Base-by-base conservation (phyloP, 1,140 invertebrate genomes). In the Trachymyrmex cornetzi region DNA sequence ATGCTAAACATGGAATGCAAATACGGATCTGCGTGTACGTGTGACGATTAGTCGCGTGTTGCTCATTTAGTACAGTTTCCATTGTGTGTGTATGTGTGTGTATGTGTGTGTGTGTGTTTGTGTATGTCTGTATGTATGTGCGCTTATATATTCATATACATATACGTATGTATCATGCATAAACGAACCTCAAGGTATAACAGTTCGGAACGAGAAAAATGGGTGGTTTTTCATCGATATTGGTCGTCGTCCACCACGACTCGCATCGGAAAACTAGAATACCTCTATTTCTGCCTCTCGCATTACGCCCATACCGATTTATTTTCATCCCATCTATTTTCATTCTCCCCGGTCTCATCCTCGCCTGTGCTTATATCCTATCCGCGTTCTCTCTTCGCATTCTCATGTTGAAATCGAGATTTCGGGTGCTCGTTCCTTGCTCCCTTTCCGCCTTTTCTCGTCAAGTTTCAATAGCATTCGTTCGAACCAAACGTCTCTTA, bases 321-420 rank as follows among this genome's bases (percentile, higher is more conserved):
- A 91, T 91, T 91, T 91, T 88, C 79, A 91, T 90, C 87, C 84
- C 75, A 66, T 88, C 89, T 91, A 91, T 91, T 91, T 91, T 85
- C 74, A 91, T 86, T 90, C 90, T 84, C 72, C 24, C 55, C 77
- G 63, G 14, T 16, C 50, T 66, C 71, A 77, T 59, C 77, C 19
- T 44, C 55, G 75, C 44, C 59, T 57, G 24, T 63, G 22, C 55
- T 71, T 44, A 74, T 57, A 55, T 61, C 57, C 53, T 57, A 22
- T 67, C 27, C 19, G 61, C 69, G 66, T 66, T 59, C 64, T 77
- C 55, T 53, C 86, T 85, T 67, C 27, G 61, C 69, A 87, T 85
- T 90, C 74, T 89, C 79, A 77, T 85, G 69, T 87, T 48, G 64
- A 74, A 87, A 87, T 61, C 59, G 48, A 67, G 57, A 64, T 63